Conservation (phyloP, 1,140 invertebrate species). For the Trachymyrmex cornetzi region DNA sequence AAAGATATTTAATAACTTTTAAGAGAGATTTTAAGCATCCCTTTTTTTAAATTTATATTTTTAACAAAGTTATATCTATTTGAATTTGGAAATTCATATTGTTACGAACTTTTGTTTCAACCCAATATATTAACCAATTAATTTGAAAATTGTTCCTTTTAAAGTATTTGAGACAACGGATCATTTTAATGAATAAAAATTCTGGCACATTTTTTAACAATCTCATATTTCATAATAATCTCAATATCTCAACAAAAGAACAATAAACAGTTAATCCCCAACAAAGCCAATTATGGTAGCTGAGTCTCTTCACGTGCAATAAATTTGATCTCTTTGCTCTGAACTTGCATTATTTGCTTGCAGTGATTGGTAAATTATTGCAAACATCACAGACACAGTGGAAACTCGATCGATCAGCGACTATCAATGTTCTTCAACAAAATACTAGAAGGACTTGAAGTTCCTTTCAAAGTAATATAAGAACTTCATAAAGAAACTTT, state of each 20-base stretch:
- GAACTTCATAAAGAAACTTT: slow-evolving; percentile 23
- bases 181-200: background rate
- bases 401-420: slow-evolving; percentile 31
- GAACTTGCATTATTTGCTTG: slow-evolving; percentile 15
- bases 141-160: background rate
- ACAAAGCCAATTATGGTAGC: background rate
- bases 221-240: background rate
- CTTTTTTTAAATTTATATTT: no score
- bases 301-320: background rate
- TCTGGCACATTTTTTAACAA: background rate
- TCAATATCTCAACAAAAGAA: background rate
- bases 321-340: background rate
- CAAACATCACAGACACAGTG: background rate
- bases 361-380: background rate
- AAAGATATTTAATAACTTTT: no score
- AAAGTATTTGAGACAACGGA: background rate
- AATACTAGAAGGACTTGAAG: background rate
- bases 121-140: background rate
- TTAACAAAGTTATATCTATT: no score
- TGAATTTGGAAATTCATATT: no score
- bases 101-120: no score
- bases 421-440: background rate
- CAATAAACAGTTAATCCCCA: background rate
- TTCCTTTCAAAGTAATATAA: background rate
- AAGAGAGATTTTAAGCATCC: no score